Conservation (phyloP, 2,113 vertebrate genomes). For the Thunnus maccoyii region DNA sequence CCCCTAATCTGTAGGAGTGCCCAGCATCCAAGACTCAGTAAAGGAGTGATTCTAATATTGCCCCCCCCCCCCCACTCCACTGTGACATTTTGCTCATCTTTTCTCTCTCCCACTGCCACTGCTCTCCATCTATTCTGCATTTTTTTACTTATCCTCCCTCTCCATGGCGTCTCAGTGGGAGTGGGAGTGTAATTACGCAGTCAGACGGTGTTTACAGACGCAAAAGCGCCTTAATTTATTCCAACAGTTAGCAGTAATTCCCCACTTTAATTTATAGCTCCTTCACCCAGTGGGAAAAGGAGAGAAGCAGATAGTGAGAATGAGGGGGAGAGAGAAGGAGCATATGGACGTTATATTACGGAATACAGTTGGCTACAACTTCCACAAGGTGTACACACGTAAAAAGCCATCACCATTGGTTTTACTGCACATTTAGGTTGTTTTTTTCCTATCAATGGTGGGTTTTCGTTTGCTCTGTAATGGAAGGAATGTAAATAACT, state of each 20-base stretch:
- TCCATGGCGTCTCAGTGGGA: conserved; percentile 80
- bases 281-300: conserved; percentile 79
- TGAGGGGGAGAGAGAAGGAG: conserved; percentile 38
- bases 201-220: conserved; percentile 88
- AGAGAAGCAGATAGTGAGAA: conserved; percentile 71
- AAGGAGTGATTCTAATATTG: conserved; percentile 52
- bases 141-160: conserved; percentile 64
- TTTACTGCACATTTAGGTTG: conserved; percentile 44
- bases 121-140: conserved; percentile 49
- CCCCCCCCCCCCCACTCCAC: conserved; percentile 21
- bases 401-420: conserved; percentile 23
- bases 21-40: conserved; percentile 26
- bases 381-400: conserved; percentile 28
- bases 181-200: conserved; percentile 87
- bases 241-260: conserved; percentile 89
- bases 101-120: conserved; percentile 20
- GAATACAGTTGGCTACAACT: conserved; percentile 38
- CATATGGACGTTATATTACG: conserved; percentile 68
- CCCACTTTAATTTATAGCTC: conserved; percentile 89
- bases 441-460: conserved; percentile 18
- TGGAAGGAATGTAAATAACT: conserved; percentile 21
- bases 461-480: conserved; percentile 14
- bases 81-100: conserved; percentile 49
- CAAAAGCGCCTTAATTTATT: conserved; percentile 88
- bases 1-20: conserved; percentile 48